phyloP scores from a whole-genome alignment of 2,113 vertebrate genomes.

The Ctenomys sociabilis region DNA sequence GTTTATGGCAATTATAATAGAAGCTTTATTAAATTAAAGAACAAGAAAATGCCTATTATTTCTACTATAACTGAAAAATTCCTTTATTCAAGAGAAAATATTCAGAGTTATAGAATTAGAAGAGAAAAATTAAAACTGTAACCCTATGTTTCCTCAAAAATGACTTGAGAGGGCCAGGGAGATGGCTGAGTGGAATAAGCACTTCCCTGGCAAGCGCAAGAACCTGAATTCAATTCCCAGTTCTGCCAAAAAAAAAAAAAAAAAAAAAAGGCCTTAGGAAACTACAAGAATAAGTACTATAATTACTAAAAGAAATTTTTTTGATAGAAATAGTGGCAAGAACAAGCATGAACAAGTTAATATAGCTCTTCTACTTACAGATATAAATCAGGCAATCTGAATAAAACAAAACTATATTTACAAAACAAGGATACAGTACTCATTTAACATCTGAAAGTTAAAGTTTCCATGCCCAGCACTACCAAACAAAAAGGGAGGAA shows the following conservation, averaged over 20 bases:
- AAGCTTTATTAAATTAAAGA: background rate
- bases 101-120: background rate
- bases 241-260: no score
- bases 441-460: background rate
- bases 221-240: no score
- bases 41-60: background rate
- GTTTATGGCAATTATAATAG: background rate
- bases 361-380: background rate
- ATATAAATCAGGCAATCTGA: background rate
- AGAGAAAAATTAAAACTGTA: background rate
- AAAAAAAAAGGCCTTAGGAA: background rate
- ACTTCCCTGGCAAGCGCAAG: no score
- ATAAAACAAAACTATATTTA: background rate
- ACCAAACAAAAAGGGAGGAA: background rate
- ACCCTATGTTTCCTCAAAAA: background rate
- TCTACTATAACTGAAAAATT: background rate
- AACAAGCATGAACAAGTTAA: background rate
- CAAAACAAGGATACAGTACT: background rate
- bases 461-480: background rate
- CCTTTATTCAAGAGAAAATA: background rate
- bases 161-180: no score
- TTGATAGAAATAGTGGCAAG: background rate
- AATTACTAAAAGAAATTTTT: background rate
- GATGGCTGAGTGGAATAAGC: no score
- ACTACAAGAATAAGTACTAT: background rate